These are phyloP conservation scores for Phalacrocorax pelagicus DNA, from an alignment of 2,113 vertebrate species.

Conservation along the genomic window DNA sequence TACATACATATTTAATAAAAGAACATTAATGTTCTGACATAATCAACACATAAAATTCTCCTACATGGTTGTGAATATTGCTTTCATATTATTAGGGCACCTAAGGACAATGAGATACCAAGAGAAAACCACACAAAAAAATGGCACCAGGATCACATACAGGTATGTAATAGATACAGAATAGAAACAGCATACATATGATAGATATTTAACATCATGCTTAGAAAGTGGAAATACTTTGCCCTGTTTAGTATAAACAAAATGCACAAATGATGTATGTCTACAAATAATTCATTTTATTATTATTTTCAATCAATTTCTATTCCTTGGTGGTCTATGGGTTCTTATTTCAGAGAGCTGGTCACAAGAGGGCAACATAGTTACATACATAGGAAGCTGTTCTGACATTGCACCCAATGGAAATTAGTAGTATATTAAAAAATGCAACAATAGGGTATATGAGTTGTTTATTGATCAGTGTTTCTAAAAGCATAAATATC, in stretches of 20 bases:
- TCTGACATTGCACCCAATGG: not conserved
- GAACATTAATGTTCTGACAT: not conserved
- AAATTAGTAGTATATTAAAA: not conserved
- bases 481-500: not conserved
- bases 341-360: slow-evolving; percentile 10
- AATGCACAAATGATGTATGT: not conserved
- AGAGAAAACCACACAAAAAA: not conserved
- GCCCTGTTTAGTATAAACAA: not conserved
- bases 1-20: not conserved
- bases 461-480: not conserved
- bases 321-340: not conserved
- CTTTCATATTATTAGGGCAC: not conserved
- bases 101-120: not conserved
- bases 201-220: not conserved
- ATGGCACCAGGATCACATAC: not conserved
- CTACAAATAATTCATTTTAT: not conserved
- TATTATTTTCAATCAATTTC: not conserved
- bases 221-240: not conserved
- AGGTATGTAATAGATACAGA: not conserved
- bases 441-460: not conserved
- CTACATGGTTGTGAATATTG: not conserved
- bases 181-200: not conserved
- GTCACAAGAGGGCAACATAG: slow-evolving; percentile 64
- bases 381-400: not conserved
- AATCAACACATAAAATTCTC: not conserved